Base-by-base conservation (phyloP, 2,888 invertebrate species). In the Mythimna ferrago region DNA sequence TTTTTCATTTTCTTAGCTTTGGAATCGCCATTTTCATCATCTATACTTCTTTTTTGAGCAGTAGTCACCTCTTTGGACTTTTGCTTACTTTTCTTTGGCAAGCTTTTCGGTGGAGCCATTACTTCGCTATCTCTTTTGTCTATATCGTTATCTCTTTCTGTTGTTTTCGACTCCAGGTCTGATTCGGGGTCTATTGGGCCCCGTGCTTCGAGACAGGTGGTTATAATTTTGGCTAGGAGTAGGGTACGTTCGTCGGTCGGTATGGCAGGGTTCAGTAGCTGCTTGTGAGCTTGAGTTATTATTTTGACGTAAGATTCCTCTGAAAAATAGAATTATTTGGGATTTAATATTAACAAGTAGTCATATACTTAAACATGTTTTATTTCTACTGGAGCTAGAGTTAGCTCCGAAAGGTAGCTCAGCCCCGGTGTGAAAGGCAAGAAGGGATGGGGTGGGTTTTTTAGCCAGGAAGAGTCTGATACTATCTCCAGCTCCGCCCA, bases 101-200 rank as follows among this genome's bases (percentile, higher is more conserved):
- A 58, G 6, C 89, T 78, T 78, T 93, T 94, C 0, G 95, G 95
- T 0, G 95, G 95, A 0, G 94, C 94, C 95, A 95, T 95, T 0
- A 93, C 88, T 74, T 93, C 92, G 4, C 81, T 85, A 38, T 89
- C 68, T 83, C 87, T 74, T 70, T 85, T 71, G 62, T 87, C 71
- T 61, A 67, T 7, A 68, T 86, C 85, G 41, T 57, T 79, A 26
- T 77, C 75, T 56, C 82, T 76, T 5, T 82, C 85, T 54, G 87
- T 83, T 0, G 78, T 85, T 26, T 87, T 86, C 1, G 85, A 82
- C 16, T 86, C 86, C 16, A 83, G n/a, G 16, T 86, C 85, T 0
- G 90, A 88, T 53, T 93, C 93, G 0, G 86, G 81, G 16, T 92
- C 92, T 67, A 88, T 75, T 0, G 88, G 83, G 0, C 87, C 88